Conservation (phyloP, 2,797 vertebrate genomes). For the Alectoris magna region DNA sequence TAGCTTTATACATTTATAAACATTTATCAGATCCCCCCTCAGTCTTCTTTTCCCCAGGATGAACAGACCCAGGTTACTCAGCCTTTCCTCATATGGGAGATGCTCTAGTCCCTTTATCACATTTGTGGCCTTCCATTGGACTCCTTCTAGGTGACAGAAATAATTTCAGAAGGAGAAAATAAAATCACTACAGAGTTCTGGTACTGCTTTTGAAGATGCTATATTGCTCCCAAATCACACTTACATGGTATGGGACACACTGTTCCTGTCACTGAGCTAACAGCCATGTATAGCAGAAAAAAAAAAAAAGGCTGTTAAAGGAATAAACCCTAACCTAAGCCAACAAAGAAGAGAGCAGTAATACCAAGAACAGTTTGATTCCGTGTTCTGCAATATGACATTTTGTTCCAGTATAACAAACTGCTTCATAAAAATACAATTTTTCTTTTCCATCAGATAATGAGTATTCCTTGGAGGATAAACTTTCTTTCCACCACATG, state of each 20-base stretch:
- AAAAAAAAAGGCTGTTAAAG: not conserved
- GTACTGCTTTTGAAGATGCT: not conserved
- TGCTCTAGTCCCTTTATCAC: too few species aligned
- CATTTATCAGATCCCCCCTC: too few species aligned
- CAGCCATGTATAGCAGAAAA: not conserved
- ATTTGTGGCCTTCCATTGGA: too few species aligned
- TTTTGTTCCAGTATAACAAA: not conserved
- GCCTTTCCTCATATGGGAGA: too few species aligned
- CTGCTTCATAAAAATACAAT: not conserved
- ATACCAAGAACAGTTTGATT: not conserved
- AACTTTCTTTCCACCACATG: not conserved
- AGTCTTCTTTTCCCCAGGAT: too few species aligned
- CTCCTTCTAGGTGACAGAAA: not conserved
- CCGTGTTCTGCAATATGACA: not conserved
- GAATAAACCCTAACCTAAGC: not conserved
- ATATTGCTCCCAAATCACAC: not conserved
- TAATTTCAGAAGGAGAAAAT: not conserved
- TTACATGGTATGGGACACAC: not conserved
- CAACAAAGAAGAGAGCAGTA: not conserved
- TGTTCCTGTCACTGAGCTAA: not conserved
- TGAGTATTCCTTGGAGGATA: not conserved
- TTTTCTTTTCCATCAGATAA: not conserved
- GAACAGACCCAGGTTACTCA: too few species aligned
- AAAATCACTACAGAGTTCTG: not conserved
- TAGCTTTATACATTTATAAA: too few species aligned